Base-by-base conservation (phyloP, 2,797 vertebrate species). In the Novumbra hubbsi region DNA sequence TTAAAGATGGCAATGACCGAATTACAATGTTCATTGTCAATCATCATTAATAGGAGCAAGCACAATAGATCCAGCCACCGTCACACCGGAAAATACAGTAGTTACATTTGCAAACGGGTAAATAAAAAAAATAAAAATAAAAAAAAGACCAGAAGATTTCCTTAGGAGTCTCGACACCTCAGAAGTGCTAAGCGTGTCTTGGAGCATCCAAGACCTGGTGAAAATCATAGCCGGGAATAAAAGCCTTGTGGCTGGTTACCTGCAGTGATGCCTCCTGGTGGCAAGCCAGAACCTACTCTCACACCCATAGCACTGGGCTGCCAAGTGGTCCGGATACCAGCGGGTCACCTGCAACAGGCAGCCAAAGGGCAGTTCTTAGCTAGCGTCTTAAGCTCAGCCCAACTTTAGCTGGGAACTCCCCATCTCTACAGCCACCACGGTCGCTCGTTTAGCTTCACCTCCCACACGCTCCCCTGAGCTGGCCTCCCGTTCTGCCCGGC, bases 241-340 rank as follows among this genome's bases (percentile, higher is more conserved):
- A 49, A 9, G 41, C 41, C 73, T 55, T 63, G 45, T 9, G 17
- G 24, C 24, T 30, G 8, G 52, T 88, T 92, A 98, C 96, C 97
- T 98, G 97, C 98, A 99, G 91, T 98, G 97, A 83, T 99, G 98
- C 84, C 94, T 98, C 87, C 97, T 94, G 79, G 96, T 92, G 80
- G 94, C 97, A 0, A 99, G 93, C 97, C 98, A 99, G 92, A 99
- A 99, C 71, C 93, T 85, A 82, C 95, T 96, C 89, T 99, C 96
- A 9, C 98, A 99, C 84, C 96, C 96, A 1, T 98, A 97, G 94
- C 97, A 99, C 83, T 98, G 96, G 3, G 95, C 95, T 0, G 97
- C 97, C 77, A 99, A 88, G 88, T 98, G 97, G 88, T 99, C 98
- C 0, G 98, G 97, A 71, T 97, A 97, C 98, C 97, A 99, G 81